phyloP scores from a whole-genome alignment of 2,797 vertebrate genomes.

The Peromyscus nudipes region DNA sequence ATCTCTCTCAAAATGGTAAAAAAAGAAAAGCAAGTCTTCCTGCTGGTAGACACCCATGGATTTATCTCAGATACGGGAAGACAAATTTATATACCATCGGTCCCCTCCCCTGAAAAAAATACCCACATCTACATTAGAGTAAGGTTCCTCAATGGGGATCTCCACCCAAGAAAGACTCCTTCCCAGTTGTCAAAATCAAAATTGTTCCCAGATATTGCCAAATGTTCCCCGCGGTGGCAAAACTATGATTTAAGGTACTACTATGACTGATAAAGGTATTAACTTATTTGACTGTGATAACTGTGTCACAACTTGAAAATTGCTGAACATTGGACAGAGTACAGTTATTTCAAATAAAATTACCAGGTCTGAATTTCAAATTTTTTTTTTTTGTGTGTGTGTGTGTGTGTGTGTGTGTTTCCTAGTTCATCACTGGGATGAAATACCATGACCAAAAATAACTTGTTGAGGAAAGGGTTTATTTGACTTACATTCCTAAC shows the following conservation, averaged over 20 bases:
- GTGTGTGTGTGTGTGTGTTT: neutral
- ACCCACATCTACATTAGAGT: neutral
- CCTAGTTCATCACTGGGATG: neutral
- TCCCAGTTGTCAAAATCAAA: neutral
- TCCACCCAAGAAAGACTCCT: neutral
- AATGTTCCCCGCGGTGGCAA: neutral
- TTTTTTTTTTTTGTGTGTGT: neutral
- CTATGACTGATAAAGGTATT: neutral
- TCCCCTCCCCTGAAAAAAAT: neutral
- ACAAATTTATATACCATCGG: neutral
- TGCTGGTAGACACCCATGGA: neutral
- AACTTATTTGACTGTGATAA: neutral
- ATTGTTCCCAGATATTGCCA: neutral
- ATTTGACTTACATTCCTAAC: neutral
- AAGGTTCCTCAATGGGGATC: neutral
- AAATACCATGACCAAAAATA: neutral
- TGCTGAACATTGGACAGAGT: neutral
- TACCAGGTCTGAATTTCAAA: neutral
- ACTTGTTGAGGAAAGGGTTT: neutral
- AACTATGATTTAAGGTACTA: neutral
- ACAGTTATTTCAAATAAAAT: constrained; percentile 14
- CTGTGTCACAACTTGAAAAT: neutral
- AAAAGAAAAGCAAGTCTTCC: constrained; percentile 4
- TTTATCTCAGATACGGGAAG: constrained; percentile 11
- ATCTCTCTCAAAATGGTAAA: constrained; percentile 88